Evolutionary conservation across 2,113 vertebrate species (phyloP), one percentile per base, ranked within the genome.

Genomic region (Aphyosemion australe): DNA sequence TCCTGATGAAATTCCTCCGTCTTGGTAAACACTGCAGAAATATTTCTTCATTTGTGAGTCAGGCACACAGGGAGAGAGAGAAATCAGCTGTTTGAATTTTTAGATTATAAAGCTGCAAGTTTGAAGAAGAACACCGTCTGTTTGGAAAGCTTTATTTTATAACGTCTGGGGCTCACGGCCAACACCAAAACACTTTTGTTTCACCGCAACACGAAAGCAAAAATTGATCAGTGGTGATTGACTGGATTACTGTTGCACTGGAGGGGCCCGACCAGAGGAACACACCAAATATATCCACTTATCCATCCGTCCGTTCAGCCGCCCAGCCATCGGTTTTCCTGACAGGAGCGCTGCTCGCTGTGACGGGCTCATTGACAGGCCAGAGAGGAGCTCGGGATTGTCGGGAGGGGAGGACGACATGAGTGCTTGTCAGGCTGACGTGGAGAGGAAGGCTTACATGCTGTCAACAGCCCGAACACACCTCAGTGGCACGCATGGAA

Each of bases 321-420:
- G 65, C 42, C 55, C 59, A 71, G 43, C 54, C 70, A 49, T 57
- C 9, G 59, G 51, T 59, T 72, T 78, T 57, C 46, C 69, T 78
- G 71, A 72, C 83, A 63, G 65, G 65, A 72, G 67, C 45, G 63
- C 67, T 71, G 62, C 62, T 78, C 74, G 52, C 60, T 62, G 61
- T 82, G 78, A 82, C 79, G 68, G 58, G 41, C 74, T 59, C 76
- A 82, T 77, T 84, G 83, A 84, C 76, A 63, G 59, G 70, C 72
- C 52, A 34, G 47, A 64, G 53, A 80, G 53, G 42, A 59, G 76
- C 60, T 47, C 1, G 3, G 62, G 61, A 71, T 79, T 80, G 66
- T 65, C 64, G 65, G n/a, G 69, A 76, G 56, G 34, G 31, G 56
- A 71, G 72, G 31, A 74, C 61, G 50, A 71, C 70, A 68, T 16